A percentile compares a stretch with the other conserved stretches of the same genome.
phyloP scores from a whole-genome alignment of 2,888 invertebrate genomes.

The Mantis religiosa region DNA sequence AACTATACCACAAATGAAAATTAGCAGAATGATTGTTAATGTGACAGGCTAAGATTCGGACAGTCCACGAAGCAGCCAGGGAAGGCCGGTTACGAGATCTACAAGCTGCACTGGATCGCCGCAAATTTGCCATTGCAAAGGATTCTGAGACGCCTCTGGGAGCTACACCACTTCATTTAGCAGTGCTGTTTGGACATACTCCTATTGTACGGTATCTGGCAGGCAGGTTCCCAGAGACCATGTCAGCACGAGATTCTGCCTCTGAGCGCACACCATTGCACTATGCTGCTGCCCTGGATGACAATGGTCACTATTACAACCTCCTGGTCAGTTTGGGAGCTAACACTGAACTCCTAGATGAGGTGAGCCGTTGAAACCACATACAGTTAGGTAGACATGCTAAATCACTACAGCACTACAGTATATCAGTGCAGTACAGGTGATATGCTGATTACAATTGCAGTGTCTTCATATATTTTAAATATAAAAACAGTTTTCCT shows the following conservation, averaged over 20 bases:
- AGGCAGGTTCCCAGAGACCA: conserved; percentile 77
- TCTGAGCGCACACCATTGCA: conserved; percentile 83
- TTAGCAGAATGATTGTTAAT: not conserved
- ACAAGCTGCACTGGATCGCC: conserved; percentile 79
- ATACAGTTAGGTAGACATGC: no score
- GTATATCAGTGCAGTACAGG: no score
- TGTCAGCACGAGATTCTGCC: conserved; percentile 66
- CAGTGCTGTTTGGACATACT: conserved; percentile 78
- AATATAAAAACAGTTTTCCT: no score
- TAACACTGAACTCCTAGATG: conserved; percentile 76
- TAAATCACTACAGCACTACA: no score
- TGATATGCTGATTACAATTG: no score
- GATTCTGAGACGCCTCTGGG: conserved; percentile 75
- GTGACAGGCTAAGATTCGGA: conserved; percentile 79
- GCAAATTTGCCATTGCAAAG: conserved; percentile 86
- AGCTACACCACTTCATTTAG: conserved; percentile 81
- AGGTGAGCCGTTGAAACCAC: conserved; percentile 54
- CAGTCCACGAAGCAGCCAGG: conserved; percentile 80
- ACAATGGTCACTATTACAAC: conserved; percentile 85
- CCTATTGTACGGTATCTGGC: conserved; percentile 64
- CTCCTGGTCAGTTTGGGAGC: conserved; percentile 81
- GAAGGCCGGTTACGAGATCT: conserved; percentile 80
- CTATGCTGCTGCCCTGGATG: conserved; percentile 78
- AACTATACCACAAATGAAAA: no score
- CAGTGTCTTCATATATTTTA: no score